Base-by-base conservation (phyloP, 2,113 vertebrate genomes). In the Ciconia stormi region DNA sequence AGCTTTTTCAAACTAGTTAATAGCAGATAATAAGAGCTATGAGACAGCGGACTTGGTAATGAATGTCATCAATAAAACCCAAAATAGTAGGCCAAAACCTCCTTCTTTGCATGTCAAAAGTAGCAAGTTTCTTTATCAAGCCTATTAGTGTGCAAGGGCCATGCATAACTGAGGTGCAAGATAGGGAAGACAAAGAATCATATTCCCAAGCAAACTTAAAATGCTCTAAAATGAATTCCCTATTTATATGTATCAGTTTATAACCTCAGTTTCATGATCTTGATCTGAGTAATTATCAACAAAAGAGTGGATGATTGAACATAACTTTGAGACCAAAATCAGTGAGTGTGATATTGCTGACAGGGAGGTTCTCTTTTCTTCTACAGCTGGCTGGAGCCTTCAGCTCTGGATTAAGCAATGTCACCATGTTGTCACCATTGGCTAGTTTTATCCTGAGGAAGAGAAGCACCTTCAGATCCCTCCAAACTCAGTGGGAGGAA, bases 401-500 rank as follows among this genome's bases (percentile, higher is more conserved):
- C 7, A 11, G 11, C n/a, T 56, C 52, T 6, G 7, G 32, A 27
- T 44, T 80, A 36, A 80, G 27, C 12, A 14, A 15, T 32, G 29
- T 17, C 29, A 59, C 10, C 8, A 4, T 17, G 36, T 29, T 9
- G 6, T 50, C 6, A 2, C 3, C 3, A 1, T 11, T 67, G n/a
- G 23, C 29, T 65, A 8, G 25, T 77, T 65, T 40, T 27, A 38
- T 47, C 27, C 55, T 42, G 27, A 61, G 38, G 30, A 49, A 72
- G 19, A 55, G 52, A 61, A 87, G 40, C 34, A 42, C 16, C 30
- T 78, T 66, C 1, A 3, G 17, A 50, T 61, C 17, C 11, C 44
- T 86, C 47, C 5, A 6, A 30, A 66, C 25, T n/a, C 26, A 46
- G 12, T 27, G 36, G 15, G 61, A 69, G 18, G 36, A 79, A 88